These are phyloP conservation scores for Chydorus sphaericus DNA, from an alignment of 2,888 invertebrate species.

Conservation along the genomic window DNA sequence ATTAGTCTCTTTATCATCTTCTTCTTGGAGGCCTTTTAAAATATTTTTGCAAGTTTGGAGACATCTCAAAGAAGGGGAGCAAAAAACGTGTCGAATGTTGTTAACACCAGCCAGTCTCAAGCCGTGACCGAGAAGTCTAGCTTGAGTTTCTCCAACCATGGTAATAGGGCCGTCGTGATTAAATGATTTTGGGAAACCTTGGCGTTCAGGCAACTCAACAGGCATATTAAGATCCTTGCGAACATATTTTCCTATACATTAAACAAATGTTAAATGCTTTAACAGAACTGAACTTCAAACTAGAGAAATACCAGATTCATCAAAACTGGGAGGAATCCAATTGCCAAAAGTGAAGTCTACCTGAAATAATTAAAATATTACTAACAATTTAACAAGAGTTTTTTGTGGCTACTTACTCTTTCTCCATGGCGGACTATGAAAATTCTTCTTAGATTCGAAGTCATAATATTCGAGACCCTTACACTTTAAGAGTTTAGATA, in stretches of 20 bases:
- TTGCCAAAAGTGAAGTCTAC: conserved; percentile 85
- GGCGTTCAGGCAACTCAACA: conserved; percentile 50
- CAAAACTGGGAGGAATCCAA: conserved; percentile 80
- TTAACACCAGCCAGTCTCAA: conserved; percentile 48
- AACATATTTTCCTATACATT: conserved; percentile 48
- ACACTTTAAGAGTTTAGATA: no score
- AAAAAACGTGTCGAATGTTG: conserved; percentile 55
- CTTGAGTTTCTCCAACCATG: conserved; percentile 72
- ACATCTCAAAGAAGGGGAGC: conserved; percentile 79
- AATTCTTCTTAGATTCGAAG: no score
- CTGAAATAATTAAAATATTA: no score
- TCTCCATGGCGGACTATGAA: conserved; percentile 82
- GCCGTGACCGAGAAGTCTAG: conserved; percentile 67
- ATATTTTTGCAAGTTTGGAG: conserved; percentile 56
- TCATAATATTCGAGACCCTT: no score
- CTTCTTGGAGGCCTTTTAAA: conserved; percentile 39
- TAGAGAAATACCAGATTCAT: conserved; percentile 31
- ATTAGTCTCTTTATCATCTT: conserved; percentile 42
- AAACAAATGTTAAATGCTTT: no score
- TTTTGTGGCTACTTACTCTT: no score
- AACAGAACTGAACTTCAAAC: not conserved
- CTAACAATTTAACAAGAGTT: no score
- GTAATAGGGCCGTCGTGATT: conserved; percentile 79
- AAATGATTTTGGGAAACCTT: conserved; percentile 55
- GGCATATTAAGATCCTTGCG: conserved; percentile 90